A percentile compares a stretch with the other conserved stretches of the same genome.
phyloP scores from a whole-genome alignment of 1,140 invertebrate species.

The Planococcus citri region DNA sequence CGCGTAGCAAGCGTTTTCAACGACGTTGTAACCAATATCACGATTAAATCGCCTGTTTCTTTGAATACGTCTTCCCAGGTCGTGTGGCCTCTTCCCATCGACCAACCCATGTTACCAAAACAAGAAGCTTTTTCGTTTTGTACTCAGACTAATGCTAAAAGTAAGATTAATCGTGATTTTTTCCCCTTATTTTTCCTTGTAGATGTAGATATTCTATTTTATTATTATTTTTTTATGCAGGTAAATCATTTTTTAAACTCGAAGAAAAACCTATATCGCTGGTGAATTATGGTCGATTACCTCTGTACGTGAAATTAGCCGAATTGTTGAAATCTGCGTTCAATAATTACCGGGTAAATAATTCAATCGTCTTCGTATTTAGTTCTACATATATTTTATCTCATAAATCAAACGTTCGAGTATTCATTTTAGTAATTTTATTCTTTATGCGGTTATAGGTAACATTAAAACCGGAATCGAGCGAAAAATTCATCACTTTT shows the following conservation, averaged over 20 bases:
- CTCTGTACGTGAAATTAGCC: conserved; percentile 65
- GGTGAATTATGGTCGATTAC: conserved; percentile 50
- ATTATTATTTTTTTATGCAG: not conserved
- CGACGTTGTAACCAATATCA: not conserved
- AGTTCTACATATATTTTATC: too few relatives aligned
- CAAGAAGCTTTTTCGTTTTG: not conserved
- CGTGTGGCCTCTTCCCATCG: not conserved
- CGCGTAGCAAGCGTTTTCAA: not conserved
- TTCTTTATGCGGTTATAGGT: conserved; percentile 40
- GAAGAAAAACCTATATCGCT: conserved; percentile 36
- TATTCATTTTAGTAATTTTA: too few relatives aligned
- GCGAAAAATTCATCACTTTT: conserved; percentile 60
- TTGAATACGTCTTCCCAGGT: not conserved
- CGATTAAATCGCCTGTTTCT: not conserved
- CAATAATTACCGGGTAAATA: conserved; percentile 60
- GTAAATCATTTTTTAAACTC: not conserved
- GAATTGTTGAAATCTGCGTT: conserved; percentile 60
- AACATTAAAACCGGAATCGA: conserved; percentile 53
- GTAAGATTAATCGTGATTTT: not conserved
- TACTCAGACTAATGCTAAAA: not conserved
- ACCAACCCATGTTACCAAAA: not conserved
- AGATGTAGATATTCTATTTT: too few relatives aligned
- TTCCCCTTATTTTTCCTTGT: not conserved
- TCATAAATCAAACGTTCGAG: too few relatives aligned
- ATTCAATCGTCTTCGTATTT: too few relatives aligned